Base-by-base conservation (phyloP, 2,888 invertebrate genomes). In the Mesoligia furuncula region DNA sequence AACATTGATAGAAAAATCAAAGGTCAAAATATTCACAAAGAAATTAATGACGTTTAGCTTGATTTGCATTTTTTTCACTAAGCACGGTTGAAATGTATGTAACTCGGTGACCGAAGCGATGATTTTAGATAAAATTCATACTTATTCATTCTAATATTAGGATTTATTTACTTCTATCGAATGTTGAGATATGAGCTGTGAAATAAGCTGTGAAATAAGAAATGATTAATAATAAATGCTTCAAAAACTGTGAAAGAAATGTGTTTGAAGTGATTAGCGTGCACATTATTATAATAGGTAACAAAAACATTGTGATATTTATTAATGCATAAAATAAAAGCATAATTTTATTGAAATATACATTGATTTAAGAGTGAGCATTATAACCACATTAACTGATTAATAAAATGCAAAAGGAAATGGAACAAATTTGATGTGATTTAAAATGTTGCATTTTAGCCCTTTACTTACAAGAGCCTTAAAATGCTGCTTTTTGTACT, bases 351-450 rank as follows among this genome's bases (percentile, higher is more conserved):
- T 80, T 36, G 3, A 42, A 75, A 68, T 67, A 75, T 68, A 83
- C 62, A 61, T 73, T 57, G 7, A 70, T 87, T 85, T 57, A 87
- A 87, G 87, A 87, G 87, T 85, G 89, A 85, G 87, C 74, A 64
- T 27, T 4, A 15, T 13, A 74, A 9, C 27, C 39, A 68, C 48
- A 1, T 17, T 8, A 17, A 11, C 39, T 15, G 9, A 54, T 68
- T 65, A n/a, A 67, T 31, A 51, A 42, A 67, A 54, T 36, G 9
- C 4, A 27, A 27, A 42, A 51, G 13, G 8, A 42, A 31, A 31
- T 13, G 7, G 13, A 36, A 13, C 31, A 62, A 13, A 59, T 59
- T 45, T 6, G 13, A 9, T 31, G 27, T 24, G 73, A 24, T 27
- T 20, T 27, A 62, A n/a, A 54, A 64, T 39, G n/a, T 8, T 39